Percentiles rank a stretch among this genome's conserved stretches.
Conservation (phyloP, 2,888 invertebrate species). For the Lasioglossum morio region DNA sequence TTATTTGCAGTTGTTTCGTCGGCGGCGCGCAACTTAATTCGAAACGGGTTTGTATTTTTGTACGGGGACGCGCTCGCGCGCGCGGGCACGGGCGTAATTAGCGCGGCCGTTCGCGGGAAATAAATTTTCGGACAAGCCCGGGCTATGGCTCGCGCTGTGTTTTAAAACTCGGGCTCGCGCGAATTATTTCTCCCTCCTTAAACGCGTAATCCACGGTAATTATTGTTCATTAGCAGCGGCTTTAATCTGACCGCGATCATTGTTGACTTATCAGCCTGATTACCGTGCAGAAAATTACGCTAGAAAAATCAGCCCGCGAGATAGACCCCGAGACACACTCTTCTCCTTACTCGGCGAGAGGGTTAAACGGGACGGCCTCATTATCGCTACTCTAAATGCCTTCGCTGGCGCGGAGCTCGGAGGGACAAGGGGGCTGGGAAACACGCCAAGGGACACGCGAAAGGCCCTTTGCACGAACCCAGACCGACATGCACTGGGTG, state of each 20-base stretch:
- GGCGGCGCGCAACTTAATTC: slow-evolving; percentile 47
- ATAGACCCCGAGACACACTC: slow-evolving; percentile 36
- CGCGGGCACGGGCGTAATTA: slow-evolving; percentile 26
- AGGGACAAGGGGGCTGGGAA: not conserved
- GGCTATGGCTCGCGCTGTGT: slow-evolving; percentile 5
- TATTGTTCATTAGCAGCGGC: slow-evolving; percentile 50
- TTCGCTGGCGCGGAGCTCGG: not conserved
- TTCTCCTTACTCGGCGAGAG: slow-evolving; percentile 17
- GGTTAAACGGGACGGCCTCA: slow-evolving; percentile 61
- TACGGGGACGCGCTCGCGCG: not conserved
- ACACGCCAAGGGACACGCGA: slow-evolving; percentile 30
- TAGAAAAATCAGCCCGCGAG: slow-evolving; percentile 39
- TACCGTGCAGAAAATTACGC: slow-evolving; percentile 47
- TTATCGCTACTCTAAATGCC: slow-evolving; percentile 64
- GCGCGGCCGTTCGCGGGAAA: slow-evolving; percentile 12
- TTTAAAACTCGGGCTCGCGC: slow-evolving; percentile 1
- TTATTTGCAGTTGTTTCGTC: slow-evolving; percentile 45
- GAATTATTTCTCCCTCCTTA: slow-evolving; percentile 27
- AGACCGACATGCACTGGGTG: not conserved
- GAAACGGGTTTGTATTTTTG: slow-evolving; percentile 44
- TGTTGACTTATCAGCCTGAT: slow-evolving; percentile 60
- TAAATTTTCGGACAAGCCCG: slow-evolving; percentile 33
- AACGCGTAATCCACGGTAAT: slow-evolving; percentile 48
- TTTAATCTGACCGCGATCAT: slow-evolving; percentile 41
- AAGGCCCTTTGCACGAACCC: slow-evolving; percentile 40